phyloP scores from a whole-genome alignment of 2,113 vertebrate species.

The Progne subis region DNA sequence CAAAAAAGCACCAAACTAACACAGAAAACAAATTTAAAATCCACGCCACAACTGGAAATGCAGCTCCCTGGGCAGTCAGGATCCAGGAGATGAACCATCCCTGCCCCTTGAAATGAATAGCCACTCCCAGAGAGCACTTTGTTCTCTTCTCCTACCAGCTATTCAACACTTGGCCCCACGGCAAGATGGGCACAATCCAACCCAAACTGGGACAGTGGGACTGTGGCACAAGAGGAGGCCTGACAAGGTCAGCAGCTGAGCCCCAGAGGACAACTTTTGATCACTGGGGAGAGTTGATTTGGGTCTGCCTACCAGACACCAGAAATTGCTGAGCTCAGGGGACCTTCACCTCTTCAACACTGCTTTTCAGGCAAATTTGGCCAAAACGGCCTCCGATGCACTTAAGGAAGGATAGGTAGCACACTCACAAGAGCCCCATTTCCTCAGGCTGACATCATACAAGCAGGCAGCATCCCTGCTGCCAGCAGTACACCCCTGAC shows the following conservation, averaged over 20 bases:
- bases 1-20: background rate
- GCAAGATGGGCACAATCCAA: background rate
- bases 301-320: background rate
- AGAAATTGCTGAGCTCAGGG: background rate
- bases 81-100: background rate
- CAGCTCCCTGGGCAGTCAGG: background rate
- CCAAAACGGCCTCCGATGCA: rapidly evolving
- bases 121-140: background rate
- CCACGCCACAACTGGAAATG: background rate
- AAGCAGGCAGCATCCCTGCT: background rate
- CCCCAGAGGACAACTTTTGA: background rate
- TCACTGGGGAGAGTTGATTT: background rate
- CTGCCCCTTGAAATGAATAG: background rate
- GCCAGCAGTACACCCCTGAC: background rate
- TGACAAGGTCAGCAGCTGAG: background rate
- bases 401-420: background rate
- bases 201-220: background rate
- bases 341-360: background rate
- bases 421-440: rapidly evolving
- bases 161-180: background rate
- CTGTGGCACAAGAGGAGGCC: background rate
- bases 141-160: background rate
- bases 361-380: background rate
- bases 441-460: background rate
- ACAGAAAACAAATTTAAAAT: background rate